Evolutionary conservation across 2,113 vertebrate genomes (phyloP).

Genomic region (Pseudonaja textilis): DNA sequence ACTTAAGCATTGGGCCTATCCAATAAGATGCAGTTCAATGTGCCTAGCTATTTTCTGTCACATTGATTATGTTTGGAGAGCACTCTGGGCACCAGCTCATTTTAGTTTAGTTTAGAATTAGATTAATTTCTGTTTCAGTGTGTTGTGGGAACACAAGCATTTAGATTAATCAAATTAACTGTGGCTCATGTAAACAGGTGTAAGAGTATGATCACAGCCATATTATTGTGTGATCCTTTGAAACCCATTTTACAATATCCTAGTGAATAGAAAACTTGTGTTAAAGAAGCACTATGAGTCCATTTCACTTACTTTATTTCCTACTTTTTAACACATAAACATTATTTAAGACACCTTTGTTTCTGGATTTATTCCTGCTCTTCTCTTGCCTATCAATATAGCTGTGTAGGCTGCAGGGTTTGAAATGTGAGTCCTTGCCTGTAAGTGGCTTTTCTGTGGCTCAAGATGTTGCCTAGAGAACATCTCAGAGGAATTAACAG

Average conservation of each 20-base stretch:
- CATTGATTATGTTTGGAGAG: background rate
- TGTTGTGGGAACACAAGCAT: background rate
- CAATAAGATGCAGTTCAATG: background rate
- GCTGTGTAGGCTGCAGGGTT: background rate
- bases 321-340: background rate
- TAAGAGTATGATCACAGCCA: background rate
- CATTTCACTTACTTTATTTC: background rate
- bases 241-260: background rate
- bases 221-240: background rate
- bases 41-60: background rate
- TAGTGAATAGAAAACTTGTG: background rate
- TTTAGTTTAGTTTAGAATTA: background rate
- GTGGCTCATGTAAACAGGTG: background rate
- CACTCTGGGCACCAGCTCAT: background rate
- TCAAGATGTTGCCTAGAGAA: background rate
- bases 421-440: background rate
- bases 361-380: background rate
- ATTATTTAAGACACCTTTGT: background rate
- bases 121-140: background rate
- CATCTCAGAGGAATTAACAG: slow-evolving; percentile 35
- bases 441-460: slow-evolving; percentile 22
- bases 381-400: background rate
- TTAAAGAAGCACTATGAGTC: background rate
- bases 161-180: background rate
- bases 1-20: no score